Evolutionary conservation across 2,113 vertebrate species (phyloP), one percentile per base, ranked within the genome.

Genomic region (Leptobrachium leishanense): DNA sequence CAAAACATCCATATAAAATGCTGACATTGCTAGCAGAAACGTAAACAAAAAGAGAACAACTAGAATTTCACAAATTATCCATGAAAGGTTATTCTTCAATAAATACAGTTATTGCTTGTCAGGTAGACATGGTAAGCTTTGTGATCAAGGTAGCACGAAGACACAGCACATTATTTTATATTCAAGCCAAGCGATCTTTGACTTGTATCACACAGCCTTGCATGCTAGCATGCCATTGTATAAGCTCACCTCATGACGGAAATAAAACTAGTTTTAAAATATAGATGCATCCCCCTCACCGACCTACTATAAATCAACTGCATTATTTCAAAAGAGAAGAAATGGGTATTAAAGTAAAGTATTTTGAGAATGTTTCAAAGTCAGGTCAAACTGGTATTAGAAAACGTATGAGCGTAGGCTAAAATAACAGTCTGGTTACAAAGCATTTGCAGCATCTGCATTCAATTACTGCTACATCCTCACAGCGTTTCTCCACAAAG

Each of bases 391-490:
- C 90, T 92, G 77, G 90, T 94, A 93, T 91, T 93, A 90, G 92
- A 91, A 92, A 92, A 84, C 86, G 89, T 90, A 88, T 91, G 91
- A 89, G 93, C 88, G 90, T 89, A 94, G 94, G 92, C 94, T 95
- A 95, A 91, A 95, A 94, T 92, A 96, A 95, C 93, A 95, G 92
- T 95, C 92, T 94, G 92, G 90, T 89, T 70, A 83, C 90, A 88
- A 88, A 87, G 90, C 88, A 88, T 86, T 88, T 62, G 43, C 86
- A 89, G 90, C 95, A 95, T 92, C 93, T 96, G 95, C 89, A 89
- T 93, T 92, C 92, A 94, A 95, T 96, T 95, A 95, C 91, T 88
- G 90, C 90, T 92, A 94, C 94, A 95, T 94, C 94, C 91, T 91
- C 86, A 87, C 82, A 82, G 46, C 91, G 92, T 89, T 92, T 93